phyloP scores from a whole-genome alignment of 2,888 invertebrate genomes.

The Colostygia pectinataria region DNA sequence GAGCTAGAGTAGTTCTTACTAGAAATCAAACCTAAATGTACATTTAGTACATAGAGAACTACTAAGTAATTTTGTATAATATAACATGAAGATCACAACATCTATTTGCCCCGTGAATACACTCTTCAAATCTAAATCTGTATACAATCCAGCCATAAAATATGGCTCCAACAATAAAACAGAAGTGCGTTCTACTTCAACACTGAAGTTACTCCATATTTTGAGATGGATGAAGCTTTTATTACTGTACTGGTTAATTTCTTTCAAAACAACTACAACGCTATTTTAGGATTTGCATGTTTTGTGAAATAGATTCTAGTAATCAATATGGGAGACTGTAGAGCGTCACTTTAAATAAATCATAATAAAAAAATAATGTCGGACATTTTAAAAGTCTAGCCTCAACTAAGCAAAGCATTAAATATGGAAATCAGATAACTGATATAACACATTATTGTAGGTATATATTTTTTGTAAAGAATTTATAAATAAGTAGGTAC shows the following conservation, averaged over 20 bases:
- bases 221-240: slow-evolving; percentile 71
- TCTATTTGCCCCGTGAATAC: slow-evolving; percentile 36
- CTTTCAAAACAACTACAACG: slow-evolving; percentile 34
- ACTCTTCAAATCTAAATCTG: slow-evolving; percentile 68
- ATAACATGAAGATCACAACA: slow-evolving; percentile 21
- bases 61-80: too few relatives aligned
- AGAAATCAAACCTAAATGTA: too few relatives aligned
- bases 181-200: slow-evolving; percentile 76
- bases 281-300: slow-evolving; percentile 7
- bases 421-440: too few relatives aligned
- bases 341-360: too few relatives aligned
- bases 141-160: slow-evolving; percentile 82
- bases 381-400: too few relatives aligned
- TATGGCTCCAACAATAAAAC: slow-evolving; percentile 82
- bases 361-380: too few relatives aligned
- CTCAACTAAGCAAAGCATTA: too few relatives aligned
- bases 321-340: neutral
- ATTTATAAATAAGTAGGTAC: too few relatives aligned
- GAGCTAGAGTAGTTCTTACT: too few relatives aligned
- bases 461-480: too few relatives aligned
- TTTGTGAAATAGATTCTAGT: neutral
- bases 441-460: too few relatives aligned
- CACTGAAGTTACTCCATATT: slow-evolving; percentile 73
- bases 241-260: slow-evolving; percentile 68
- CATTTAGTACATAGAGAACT: too few relatives aligned